Evolutionary conservation across 2,797 vertebrate genomes (phyloP).

Genomic region (Tarsius wallacei): DNA sequence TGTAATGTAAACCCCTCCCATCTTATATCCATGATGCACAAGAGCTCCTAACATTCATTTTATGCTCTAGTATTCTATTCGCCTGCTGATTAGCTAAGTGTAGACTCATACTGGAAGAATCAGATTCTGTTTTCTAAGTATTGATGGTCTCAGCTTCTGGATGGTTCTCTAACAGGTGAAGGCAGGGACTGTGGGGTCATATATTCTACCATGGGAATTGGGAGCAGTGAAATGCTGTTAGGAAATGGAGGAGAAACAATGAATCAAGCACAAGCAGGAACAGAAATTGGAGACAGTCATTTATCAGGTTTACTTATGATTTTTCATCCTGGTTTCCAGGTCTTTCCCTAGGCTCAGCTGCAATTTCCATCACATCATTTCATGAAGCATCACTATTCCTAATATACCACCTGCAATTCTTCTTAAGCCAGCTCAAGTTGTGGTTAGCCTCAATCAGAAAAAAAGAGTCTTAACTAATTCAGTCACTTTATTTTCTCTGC

Average conservation of each 20-base stretch:
- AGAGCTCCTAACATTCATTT: background rate
- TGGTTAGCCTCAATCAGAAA: slow-evolving; percentile 15
- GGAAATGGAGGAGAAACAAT: background rate
- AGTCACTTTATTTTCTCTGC: slow-evolving; percentile 35
- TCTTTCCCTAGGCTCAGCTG: background rate
- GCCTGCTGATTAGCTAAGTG: background rate
- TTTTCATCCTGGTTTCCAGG: background rate
- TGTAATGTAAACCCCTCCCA: background rate
- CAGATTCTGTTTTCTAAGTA: background rate
- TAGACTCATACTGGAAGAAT: background rate
- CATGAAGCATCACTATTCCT: background rate
- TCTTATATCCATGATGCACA: background rate
- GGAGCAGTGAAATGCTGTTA: background rate
- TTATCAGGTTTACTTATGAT: background rate
- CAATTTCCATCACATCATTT: background rate
- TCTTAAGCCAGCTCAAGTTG: slow-evolving; percentile 44
- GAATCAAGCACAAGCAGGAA: background rate
- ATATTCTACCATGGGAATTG: background rate
- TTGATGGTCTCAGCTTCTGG: background rate
- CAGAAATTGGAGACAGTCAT: background rate
- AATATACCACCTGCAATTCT: background rate
- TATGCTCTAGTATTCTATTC: background rate
- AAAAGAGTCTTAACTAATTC: slow-evolving; percentile 22
- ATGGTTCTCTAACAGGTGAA: background rate
- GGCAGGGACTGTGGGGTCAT: background rate